phyloP scores from a whole-genome alignment of 2,888 invertebrate genomes.

The Limenitis camilla region DNA sequence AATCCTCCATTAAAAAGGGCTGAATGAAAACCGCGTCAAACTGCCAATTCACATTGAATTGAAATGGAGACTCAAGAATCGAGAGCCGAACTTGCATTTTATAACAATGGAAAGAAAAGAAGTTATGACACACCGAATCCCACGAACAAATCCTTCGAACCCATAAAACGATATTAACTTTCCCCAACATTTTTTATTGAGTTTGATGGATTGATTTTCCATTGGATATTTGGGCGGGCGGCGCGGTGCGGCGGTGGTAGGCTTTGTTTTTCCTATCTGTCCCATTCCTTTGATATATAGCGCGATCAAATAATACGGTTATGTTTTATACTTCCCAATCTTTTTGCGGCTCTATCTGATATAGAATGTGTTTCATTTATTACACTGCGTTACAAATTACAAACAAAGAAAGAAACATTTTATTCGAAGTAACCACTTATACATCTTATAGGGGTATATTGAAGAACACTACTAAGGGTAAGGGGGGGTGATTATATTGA shows the following conservation, averaged over 20 bases:
- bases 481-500: no score
- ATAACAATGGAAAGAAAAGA: not conserved
- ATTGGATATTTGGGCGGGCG: conserved; percentile 44
- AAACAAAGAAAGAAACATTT: no score
- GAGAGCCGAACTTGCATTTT: not conserved
- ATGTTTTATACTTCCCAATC: conserved; percentile 39
- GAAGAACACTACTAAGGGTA: no score
- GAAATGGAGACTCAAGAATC: no score
- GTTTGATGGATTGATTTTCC: conserved; percentile 50
- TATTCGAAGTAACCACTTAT: no score
- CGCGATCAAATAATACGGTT: conserved; percentile 44
- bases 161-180: conserved; percentile 38
- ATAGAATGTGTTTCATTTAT: conserved; percentile 1
- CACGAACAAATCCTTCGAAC: conserved; percentile 15
- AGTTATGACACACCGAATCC: conserved; percentile 1
- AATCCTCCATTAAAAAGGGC: no score
- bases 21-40: not conserved
- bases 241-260: no score
- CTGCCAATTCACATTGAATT: not conserved
- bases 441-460: no score
- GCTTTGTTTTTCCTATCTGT: conserved; percentile 37
- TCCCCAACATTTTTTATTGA: conserved; percentile 41
- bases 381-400: no score
- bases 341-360: conserved; percentile 12
- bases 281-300: conserved; percentile 39